These are phyloP conservation scores for Proterorhinus semilunaris DNA, from an alignment of 2,113 vertebrate species.

Conservation along the genomic window DNA sequence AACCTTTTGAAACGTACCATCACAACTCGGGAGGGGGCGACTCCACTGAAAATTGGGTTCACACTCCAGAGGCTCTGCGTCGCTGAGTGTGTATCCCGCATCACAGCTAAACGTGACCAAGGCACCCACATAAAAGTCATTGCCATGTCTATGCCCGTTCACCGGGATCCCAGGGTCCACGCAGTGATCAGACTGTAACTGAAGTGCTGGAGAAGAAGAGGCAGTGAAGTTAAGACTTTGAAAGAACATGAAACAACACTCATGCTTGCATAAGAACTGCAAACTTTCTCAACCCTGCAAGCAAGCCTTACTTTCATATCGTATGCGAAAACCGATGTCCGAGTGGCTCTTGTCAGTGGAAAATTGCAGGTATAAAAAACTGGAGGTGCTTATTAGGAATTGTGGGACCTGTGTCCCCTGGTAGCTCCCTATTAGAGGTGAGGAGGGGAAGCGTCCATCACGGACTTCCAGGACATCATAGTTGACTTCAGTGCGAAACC, in stretches of 20 bases:
- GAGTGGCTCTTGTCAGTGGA: slow-evolving; percentile 98
- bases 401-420: slow-evolving; percentile 98
- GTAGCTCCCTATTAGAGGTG: slow-evolving; percentile 90
- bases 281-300: not conserved
- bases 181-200: slow-evolving; percentile 94
- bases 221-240: slow-evolving; percentile 1
- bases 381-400: slow-evolving; percentile 99
- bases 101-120: slow-evolving; percentile 95
- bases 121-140: slow-evolving; percentile 95
- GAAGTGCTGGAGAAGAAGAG: slow-evolving; percentile 78
- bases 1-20: slow-evolving; percentile 78
- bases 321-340: slow-evolving; percentile 94
- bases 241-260: slow-evolving; percentile 27
- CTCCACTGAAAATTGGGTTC: slow-evolving; percentile 99
- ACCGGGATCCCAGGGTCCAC: slow-evolving; percentile 95
- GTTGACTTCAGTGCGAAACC: slow-evolving; percentile 97
- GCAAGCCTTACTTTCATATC: slow-evolving; percentile 89
- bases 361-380: slow-evolving; percentile 93
- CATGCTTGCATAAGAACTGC: not conserved
- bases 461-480: slow-evolving; percentile 94
- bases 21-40: slow-evolving; percentile 92
- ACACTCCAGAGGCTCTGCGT: slow-evolving; percentile 86
- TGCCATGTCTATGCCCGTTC: slow-evolving; percentile 92
- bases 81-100: slow-evolving; percentile 90
- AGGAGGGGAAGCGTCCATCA: slow-evolving; percentile 91